A percentile compares a stretch with the other conserved stretches of the same genome.
phyloP scores from a whole-genome alignment of 2,113 vertebrate genomes.

The Syngnathus typhle region DNA sequence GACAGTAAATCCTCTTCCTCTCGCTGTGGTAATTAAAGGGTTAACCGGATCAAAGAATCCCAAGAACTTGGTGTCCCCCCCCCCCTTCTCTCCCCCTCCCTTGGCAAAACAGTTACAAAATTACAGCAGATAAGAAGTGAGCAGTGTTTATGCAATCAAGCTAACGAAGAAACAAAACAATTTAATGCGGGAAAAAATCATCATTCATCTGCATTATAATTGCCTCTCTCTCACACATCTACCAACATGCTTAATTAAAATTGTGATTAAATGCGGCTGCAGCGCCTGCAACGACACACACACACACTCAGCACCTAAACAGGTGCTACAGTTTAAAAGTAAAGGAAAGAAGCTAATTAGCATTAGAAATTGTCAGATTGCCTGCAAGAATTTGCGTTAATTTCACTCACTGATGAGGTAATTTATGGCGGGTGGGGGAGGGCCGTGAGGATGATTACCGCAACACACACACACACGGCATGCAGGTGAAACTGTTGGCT shows the following conservation, averaged over 20 bases:
- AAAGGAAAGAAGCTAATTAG: conserved; percentile 99
- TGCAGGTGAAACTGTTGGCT: conserved; percentile 97
- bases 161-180: conserved; percentile 99
- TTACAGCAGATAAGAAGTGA: conserved; percentile 97
- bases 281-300: conserved; percentile 98
- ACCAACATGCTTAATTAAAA: conserved; percentile 99
- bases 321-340: conserved; percentile 99
- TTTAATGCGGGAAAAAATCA: conserved; percentile 99
- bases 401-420: conserved; percentile 99
- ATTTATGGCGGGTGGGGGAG: conserved; percentile 92
- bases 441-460: conserved; percentile 81
- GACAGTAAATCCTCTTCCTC: conserved; percentile 33
- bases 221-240: conserved; percentile 99
- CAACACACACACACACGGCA: conserved; percentile 73
- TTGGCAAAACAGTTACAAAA: conserved; percentile 97
- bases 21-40: conserved; percentile 74
- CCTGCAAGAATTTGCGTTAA: conserved; percentile 99
- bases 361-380: conserved; percentile 99
- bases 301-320: conserved; percentile 74
- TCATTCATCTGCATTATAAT: conserved; percentile 99
- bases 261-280: conserved; percentile 99
- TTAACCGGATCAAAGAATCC: conserved; percentile 95
- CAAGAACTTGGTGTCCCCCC: conserved; percentile 79
- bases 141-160: conserved; percentile 99
- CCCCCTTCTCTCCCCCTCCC: conserved; percentile 74